Percentiles rank a stretch among this genome's conserved stretches.
phyloP scores from a whole-genome alignment of 2,888 invertebrate species.

The Caenorhabditis angaria region DNA sequence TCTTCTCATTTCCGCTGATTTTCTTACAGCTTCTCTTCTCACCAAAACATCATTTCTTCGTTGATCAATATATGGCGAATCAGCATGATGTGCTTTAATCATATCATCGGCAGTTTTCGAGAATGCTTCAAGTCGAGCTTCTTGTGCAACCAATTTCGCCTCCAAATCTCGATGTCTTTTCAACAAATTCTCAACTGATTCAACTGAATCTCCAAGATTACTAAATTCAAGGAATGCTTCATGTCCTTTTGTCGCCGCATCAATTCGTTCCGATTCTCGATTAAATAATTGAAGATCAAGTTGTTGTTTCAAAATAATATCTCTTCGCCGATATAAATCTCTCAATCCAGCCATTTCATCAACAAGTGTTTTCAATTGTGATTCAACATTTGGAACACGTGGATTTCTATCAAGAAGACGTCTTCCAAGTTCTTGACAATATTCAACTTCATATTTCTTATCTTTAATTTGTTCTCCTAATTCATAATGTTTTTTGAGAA shows the following conservation, averaged over 20 bases:
- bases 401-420: conserved; percentile 78
- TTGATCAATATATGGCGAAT: conserved; percentile 71
- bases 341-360: conserved; percentile 74
- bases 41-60: conserved; percentile 75
- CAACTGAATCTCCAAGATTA: conserved; percentile 79
- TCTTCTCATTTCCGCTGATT: conserved; percentile 80
- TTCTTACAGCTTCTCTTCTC: conserved; percentile 77
- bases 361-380: conserved; percentile 40
- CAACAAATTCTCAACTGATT: conserved; percentile 84
- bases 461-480: conserved; percentile 79
- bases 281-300: conserved; percentile 88
- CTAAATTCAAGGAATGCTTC: conserved; percentile 88
- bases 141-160: conserved; percentile 89
- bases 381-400: conserved; percentile 58
- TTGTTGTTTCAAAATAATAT: conserved; percentile 86
- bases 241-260: conserved; percentile 91
- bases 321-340: conserved; percentile 77
- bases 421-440: conserved; percentile 80
- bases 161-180: conserved; percentile 93
- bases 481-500: conserved; percentile 89
- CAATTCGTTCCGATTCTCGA: conserved; percentile 94
- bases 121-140: conserved; percentile 86
- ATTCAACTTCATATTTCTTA: conserved; percentile 76
- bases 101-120: conserved; percentile 85
- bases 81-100: conserved; percentile 79